phyloP scores from a whole-genome alignment of 2,797 vertebrate genomes.

The Varecia variegata region DNA sequence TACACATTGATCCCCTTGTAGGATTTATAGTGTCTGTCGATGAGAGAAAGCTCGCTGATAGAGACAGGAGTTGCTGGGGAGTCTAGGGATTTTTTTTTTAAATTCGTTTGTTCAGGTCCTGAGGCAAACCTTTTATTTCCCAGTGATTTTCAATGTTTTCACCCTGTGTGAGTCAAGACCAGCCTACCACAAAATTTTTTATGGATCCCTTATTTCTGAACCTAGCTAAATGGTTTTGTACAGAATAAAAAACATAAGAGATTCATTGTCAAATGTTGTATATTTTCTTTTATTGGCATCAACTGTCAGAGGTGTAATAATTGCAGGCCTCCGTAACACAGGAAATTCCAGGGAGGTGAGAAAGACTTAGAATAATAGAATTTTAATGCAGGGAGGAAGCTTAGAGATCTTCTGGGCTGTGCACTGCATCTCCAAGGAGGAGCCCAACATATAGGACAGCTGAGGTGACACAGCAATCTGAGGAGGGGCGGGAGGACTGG shows the following conservation, averaged over 20 bases:
- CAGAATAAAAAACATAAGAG: not conserved
- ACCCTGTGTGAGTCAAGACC: not conserved
- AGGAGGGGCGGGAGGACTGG: not conserved
- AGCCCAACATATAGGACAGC: accelerated
- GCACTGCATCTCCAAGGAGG: not conserved
- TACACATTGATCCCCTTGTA: not conserved
- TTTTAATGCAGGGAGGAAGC: not conserved
- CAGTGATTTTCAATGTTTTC: not conserved
- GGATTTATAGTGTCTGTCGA: accelerated
- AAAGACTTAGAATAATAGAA: not conserved
- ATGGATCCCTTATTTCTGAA: not conserved
- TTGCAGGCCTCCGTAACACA: not conserved
- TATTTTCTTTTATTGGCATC: not conserved
- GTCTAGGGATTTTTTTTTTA: not conserved
- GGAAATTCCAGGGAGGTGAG: not conserved
- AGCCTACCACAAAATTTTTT: not conserved
- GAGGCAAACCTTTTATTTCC: not conserved
- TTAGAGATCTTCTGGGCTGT: not conserved
- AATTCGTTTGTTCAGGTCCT: accelerated
- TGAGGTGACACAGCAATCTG: not conserved
- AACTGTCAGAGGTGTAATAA: not conserved
- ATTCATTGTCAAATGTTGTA: not conserved
- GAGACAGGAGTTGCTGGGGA: no score
- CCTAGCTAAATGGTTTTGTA: not conserved
- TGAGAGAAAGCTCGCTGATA: not conserved